Base-by-base conservation (phyloP, 2,888 invertebrate genomes). In the Toxonevra muliebris region DNA sequence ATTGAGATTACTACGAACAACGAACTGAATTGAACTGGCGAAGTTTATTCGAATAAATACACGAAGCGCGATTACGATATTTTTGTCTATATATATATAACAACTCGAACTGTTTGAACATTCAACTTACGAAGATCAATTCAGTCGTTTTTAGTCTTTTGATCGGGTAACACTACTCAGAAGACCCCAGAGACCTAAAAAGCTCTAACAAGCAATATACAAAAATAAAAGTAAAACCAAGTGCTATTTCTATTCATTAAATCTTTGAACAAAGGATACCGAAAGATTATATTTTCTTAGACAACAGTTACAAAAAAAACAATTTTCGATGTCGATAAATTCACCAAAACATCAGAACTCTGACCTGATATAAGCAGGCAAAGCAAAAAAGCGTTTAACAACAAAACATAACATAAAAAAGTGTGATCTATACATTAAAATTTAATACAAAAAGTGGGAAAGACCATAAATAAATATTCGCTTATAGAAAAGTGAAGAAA, bases 301-400 rank as follows among this genome's bases (percentile, higher is more conserved):
- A 43, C 11, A 60, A 54, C 61, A 61, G 68, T 30, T 64, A 60
- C 63, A 64, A 66, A 61, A 55, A n/a, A 66, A 66, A 61, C 61
- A 41, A 52, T 76, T 79, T 80, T 82, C 81, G 76, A 82, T 82
- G 81, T 82, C 82, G 79, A 81, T 79, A 77, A 82, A 82, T 77
- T 81, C 81, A 78, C 82, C 81, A 75, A 79, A 81, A 81, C 74
- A 72, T 73, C 74, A 75, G 77, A 80, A 80, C 79, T 79, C 77
- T 72, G 80, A 81, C 81, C 82, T 82, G 82, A 74, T 77, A 75
- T 82, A 76, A 81, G 73, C 81, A 82, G 81, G 81, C 71, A 71
- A 74, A 68, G 68, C 61, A 60, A 61, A 10, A n/a, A 41, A 41
- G 55, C 60, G 64, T 30, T 42, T 45, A 50, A 60, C 40, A 68